These are phyloP conservation scores for Timema podura DNA, from an alignment of 2,888 invertebrate species.

Conservation along the genomic window DNA sequence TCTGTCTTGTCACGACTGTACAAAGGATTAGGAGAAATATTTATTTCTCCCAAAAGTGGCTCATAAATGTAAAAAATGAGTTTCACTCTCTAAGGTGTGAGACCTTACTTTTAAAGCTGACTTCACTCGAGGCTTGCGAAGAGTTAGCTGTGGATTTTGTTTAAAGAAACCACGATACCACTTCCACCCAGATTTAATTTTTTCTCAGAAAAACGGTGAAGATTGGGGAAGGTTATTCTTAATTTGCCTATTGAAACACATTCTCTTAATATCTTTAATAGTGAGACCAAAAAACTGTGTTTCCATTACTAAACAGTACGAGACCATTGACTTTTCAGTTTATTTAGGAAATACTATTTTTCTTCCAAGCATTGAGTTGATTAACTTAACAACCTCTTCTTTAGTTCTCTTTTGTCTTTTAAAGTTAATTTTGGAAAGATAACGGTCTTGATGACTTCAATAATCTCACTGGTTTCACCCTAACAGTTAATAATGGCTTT, in stretches of 20 bases:
- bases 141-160: background rate
- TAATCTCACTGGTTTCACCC: background rate
- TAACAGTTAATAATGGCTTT: background rate
- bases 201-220: background rate
- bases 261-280: background rate
- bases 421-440: background rate
- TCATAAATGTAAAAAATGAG: background rate
- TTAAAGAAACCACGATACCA: background rate
- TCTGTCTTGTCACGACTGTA: background rate
- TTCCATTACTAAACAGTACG: background rate
- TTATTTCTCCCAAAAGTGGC: constrained; percentile 3
- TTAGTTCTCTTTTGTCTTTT: background rate
- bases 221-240: no score
- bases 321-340: constrained; percentile 1
- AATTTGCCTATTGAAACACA: background rate
- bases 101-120: background rate
- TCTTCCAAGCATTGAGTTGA: background rate
- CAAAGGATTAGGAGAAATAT: background rate
- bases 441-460: background rate
- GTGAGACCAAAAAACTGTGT: constrained; percentile 6
- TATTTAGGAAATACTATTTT: background rate
- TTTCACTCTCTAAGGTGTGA: no score
- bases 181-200: background rate
- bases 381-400: constrained; percentile 2
- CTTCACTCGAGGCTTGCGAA: background rate